Percentiles rank a stretch among this genome's conserved stretches.
These are phyloP conservation scores for Tiphia femorata DNA, from an alignment of 2,888 invertebrate genomes.

Conservation along the genomic window DNA sequence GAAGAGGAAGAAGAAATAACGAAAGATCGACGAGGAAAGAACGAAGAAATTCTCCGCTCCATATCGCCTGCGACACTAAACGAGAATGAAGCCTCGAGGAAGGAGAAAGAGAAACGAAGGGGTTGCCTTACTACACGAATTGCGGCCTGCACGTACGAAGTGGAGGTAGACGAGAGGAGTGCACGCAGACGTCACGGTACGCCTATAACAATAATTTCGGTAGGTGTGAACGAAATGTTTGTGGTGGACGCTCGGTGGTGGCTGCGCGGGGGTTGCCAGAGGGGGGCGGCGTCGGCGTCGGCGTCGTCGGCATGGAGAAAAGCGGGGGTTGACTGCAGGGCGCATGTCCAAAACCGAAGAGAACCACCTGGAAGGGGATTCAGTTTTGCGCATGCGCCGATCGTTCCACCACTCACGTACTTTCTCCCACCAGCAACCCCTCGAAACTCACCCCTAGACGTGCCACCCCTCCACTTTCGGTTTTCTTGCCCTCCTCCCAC, in stretches of 20 bases:
- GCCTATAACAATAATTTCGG: constrained; percentile 60
- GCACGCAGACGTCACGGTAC: constrained; percentile 57
- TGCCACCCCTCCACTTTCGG: not conserved
- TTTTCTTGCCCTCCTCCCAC: not conserved
- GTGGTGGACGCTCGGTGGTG: constrained; percentile 19
- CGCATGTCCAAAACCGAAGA: constrained; percentile 30
- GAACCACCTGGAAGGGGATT: constrained; percentile 28
- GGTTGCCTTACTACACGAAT: constrained; percentile 25
- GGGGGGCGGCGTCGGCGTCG: constrained; percentile 10
- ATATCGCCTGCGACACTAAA: not conserved
- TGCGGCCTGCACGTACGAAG: constrained; percentile 26
- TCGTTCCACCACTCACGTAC: constrained; percentile 47
- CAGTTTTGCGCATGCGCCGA: constrained; percentile 56
- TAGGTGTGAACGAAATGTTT: constrained; percentile 64
- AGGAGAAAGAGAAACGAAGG: constrained; percentile 4
- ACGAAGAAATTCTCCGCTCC: too few relatives aligned
- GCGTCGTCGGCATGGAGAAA: constrained; percentile 17
- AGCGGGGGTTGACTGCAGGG: constrained; percentile 8
- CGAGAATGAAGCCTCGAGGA: not conserved
- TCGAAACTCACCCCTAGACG: not conserved
- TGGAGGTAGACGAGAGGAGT: constrained; percentile 9
- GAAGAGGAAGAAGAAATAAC: not conserved
- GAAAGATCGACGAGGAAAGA: constrained; percentile 9
- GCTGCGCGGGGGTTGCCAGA: constrained; percentile 10
- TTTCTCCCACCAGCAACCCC: constrained; percentile 25